A percentile compares a stretch with the other conserved stretches of the same genome.
Conservation (phyloP, 2,113 vertebrate genomes). For the Strix aluco region DNA sequence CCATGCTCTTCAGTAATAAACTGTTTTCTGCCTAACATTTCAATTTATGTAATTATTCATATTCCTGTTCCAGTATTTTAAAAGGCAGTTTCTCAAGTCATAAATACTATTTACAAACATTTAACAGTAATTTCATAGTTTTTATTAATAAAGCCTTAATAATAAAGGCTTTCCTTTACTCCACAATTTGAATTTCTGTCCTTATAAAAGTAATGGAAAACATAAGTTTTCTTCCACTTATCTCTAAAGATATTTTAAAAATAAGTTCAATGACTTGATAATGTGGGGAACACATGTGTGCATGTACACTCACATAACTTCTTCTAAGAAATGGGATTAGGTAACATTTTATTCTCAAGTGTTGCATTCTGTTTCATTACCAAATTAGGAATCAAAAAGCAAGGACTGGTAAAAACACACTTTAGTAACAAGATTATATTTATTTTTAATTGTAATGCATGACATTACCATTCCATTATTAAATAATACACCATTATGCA, state of each 20-base stretch:
- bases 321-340: neutral
- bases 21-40: neutral
- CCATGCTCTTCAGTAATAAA: neutral
- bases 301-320: neutral
- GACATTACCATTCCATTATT: neutral
- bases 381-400: neutral
- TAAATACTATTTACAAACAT: neutral
- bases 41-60: neutral
- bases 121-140: neutral
- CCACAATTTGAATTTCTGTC: neutral
- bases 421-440: neutral
- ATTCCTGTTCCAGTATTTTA: neutral
- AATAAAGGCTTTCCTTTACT: neutral
- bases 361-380: neutral
- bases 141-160: neutral
- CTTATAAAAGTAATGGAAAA: neutral
- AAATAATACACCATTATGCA: neutral
- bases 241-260: neutral
- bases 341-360: neutral
- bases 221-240: neutral
- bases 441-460: neutral
- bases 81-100: neutral
- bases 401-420: neutral
- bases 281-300: neutral
- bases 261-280: neutral